These are phyloP conservation scores for Plecotus auritus DNA, from an alignment of 2,113 vertebrate genomes.

Conservation along the genomic window DNA sequence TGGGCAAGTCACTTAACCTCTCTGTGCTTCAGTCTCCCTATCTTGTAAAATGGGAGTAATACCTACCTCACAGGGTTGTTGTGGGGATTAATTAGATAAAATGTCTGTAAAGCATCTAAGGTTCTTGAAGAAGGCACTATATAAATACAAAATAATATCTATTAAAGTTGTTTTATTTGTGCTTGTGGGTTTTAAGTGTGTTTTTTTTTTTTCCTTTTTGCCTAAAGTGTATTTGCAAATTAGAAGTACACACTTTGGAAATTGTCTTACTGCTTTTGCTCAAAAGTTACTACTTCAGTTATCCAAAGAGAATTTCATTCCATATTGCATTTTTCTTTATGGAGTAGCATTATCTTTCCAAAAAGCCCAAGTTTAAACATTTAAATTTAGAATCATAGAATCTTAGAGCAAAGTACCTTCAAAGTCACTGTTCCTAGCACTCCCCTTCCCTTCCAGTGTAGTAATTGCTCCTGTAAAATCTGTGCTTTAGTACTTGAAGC, in stretches of 20 bases:
- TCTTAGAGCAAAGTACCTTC: neutral
- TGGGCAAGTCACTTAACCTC: constrained; percentile 72
- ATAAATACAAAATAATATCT: constrained; percentile 75
- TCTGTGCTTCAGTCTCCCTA: constrained; percentile 74
- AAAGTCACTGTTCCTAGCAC: neutral
- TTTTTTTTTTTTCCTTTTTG: neutral
- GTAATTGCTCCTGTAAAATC: neutral
- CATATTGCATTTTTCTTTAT: neutral
- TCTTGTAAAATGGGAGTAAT: constrained; percentile 68
- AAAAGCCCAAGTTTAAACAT: neutral
- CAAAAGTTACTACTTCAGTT: neutral
- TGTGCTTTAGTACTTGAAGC: too few relatives aligned
- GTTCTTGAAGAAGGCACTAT: constrained; percentile 73
- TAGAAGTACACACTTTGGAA: constrained; percentile 7
- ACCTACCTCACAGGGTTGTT: constrained; percentile 79
- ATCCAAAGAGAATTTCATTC: neutral
- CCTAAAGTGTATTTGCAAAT: neutral
- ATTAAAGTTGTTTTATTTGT: constrained; percentile 78
- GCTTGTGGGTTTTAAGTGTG: constrained; percentile 54
- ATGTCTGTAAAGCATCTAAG: constrained; percentile 71
- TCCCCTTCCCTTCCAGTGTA: neutral
- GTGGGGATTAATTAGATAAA: constrained; percentile 74
- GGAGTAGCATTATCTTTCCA: neutral
- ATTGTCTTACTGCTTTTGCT: neutral
- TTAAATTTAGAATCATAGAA: neutral